Evolutionary conservation across 1,140 invertebrate genomes (phyloP), one percentile per base, ranked within the genome.

Genomic region (Cepaea nemoralis): DNA sequence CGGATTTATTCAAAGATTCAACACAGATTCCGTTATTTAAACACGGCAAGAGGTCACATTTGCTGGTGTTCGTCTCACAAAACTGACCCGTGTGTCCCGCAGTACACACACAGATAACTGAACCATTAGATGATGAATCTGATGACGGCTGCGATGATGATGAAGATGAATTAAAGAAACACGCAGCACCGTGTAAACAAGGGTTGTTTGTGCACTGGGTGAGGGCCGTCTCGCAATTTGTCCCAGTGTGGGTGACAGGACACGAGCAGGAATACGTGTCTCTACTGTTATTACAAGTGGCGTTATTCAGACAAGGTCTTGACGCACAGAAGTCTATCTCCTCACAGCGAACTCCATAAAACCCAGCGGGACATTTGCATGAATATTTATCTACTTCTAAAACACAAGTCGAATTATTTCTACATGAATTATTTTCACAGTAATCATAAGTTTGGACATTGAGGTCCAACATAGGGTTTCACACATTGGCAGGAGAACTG

Each of bases 1-100:
- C 19, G 14, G 50, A 45, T 27, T 35, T 50, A n/a, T 45, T 75
- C 3, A 12, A 12, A 33, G 6, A 63, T 88, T 98, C 96, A 27
- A 96, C 93, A 92, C 97, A 98, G 55, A 95, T 96, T 35, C 95
- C 97, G 59, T 84, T 85, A 75, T 86, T 83, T 40, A 69, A 16
- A 75, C 88, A 89, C 3, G 86, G 85, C 5, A 74, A 6, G 70
- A 67, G 79, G 16, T 39, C 48, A 71, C 88, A 89, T 45, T 87
- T 83, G 67, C 88, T 77, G 19, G 84, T 82, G 33, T 87, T 69
- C 24, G 48, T 71, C 66, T 97, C 95, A 91, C 97, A 98, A 24
- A 93, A 91, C 3, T 55, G 42, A n/a, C 87, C 87, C 0, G 70
- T 82, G 69, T 50, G 86, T 22, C 84, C 84, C 24, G 73, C 63